Evolutionary conservation across 2,113 vertebrate genomes (phyloP).

Genomic region (Mungos mungo): DNA sequence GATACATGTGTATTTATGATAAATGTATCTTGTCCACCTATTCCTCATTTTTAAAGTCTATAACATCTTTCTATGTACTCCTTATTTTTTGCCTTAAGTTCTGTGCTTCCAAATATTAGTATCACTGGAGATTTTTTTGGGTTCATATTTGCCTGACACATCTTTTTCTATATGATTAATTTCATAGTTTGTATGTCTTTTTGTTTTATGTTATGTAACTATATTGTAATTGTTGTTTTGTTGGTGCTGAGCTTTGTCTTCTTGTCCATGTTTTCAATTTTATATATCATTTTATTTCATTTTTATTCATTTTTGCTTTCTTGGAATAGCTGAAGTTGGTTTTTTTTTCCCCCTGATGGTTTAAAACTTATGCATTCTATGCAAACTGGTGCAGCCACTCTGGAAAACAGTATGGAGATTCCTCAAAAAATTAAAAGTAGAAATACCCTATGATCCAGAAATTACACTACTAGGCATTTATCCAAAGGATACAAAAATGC

Average conservation of each 20-base stretch:
- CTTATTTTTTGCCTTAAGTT: not conserved
- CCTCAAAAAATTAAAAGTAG: no score
- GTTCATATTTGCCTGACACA: not conserved
- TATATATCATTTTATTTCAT: not conserved
- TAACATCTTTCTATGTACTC: not conserved
- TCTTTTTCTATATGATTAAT: not conserved
- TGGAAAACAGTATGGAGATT: no score
- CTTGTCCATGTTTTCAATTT: not conserved
- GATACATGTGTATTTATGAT: not conserved
- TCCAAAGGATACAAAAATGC: no score
- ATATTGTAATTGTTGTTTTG: not conserved
- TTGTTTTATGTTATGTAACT: not conserved
- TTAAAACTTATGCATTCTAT: not conserved
- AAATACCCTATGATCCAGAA: no score
- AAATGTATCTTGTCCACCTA: not conserved
- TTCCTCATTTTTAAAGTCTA: not conserved
- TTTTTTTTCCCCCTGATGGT: not conserved
- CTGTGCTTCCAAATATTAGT: not conserved
- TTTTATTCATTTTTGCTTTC: constrained; percentile 7
- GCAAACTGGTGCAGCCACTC: no score
- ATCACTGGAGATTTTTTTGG: not conserved
- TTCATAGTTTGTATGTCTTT: not conserved
- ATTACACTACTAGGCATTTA: no score
- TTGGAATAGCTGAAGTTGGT: not conserved
- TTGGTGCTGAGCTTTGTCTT: not conserved